Evolutionary conservation across 2,797 vertebrate species (phyloP).

Genomic region (Lepilemur septentrionalis): DNA sequence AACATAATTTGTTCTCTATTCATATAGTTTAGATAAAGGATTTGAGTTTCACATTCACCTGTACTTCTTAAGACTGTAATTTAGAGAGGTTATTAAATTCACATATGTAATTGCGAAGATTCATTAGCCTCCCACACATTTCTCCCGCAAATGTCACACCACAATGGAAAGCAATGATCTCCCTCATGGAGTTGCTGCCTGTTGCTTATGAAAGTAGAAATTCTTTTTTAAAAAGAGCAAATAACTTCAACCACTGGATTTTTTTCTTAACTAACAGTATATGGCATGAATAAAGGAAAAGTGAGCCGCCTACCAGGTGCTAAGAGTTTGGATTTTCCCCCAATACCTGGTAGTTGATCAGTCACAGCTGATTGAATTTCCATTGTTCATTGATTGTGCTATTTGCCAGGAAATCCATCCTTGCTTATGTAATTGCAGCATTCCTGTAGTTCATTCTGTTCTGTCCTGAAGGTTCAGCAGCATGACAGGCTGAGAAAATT

Average conservation of each 20-base stretch:
- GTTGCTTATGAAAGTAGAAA: not conserved
- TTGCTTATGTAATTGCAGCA: conserved; percentile 67
- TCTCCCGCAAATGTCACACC: not conserved
- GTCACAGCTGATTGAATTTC: conserved; percentile 70
- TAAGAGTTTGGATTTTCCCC: conserved; percentile 23
- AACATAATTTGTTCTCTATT: not conserved
- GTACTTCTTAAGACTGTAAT: conserved; percentile 11
- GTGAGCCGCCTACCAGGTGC: not conserved
- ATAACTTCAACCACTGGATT: not conserved
- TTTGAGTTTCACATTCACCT: not conserved
- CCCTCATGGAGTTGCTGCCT: not conserved
- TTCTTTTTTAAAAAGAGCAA: not conserved
- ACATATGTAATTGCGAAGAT: not conserved
- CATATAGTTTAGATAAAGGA: conserved; percentile 3
- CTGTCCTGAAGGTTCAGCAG: conserved; percentile 43
- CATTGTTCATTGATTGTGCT: conserved; percentile 72
- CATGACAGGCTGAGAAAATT: conserved; percentile 63
- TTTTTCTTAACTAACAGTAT: not conserved
- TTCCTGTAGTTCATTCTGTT: conserved; percentile 59
- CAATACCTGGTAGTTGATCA: conserved; percentile 37
- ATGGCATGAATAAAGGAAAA: conserved; percentile 3
- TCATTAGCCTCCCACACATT: not conserved
- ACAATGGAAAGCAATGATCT: not conserved
- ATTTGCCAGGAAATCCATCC: conserved; percentile 64
- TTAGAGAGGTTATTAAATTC: not conserved